These are phyloP conservation scores for Pterocles gutturalis DNA, from an alignment of 2,113 vertebrate genomes.

Conservation along the genomic window DNA sequence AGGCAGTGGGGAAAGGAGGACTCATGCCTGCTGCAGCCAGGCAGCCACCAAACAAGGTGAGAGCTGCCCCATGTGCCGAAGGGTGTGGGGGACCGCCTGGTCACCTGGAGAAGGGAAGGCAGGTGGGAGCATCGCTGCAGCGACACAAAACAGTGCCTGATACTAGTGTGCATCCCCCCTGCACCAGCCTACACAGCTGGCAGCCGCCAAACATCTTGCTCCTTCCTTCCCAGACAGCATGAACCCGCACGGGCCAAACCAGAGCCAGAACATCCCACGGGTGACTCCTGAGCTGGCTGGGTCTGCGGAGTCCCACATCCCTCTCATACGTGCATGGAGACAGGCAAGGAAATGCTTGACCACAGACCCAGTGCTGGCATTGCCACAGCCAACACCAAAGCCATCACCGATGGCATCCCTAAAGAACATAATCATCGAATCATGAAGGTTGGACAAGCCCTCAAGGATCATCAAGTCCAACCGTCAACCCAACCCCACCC, in stretches of 20 bases:
- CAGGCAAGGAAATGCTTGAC: background rate
- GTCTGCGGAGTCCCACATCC: background rate
- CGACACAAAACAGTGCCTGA: background rate
- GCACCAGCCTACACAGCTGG: background rate
- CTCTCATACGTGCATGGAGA: background rate
- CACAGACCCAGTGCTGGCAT: fast-evolving
- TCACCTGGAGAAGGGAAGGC: background rate
- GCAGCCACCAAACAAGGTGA: background rate
- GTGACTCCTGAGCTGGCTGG: background rate
- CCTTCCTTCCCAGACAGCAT: background rate
- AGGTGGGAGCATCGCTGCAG: background rate
- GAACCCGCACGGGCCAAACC: background rate
- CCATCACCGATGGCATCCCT: background rate
- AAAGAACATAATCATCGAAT: background rate
- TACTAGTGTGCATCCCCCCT: background rate
- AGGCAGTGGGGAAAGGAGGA: background rate
- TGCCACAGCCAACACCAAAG: background rate
- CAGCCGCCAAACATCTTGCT: background rate
- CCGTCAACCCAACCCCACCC: too few species aligned
- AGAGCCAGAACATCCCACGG: fast-evolving
- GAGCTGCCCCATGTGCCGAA: background rate
- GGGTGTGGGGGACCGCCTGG: background rate
- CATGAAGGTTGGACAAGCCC: too few species aligned
- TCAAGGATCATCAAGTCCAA: too few species aligned
- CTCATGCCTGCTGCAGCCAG: background rate